phyloP scores from a whole-genome alignment of 2,113 vertebrate genomes.

The Gorsachius goisagi region DNA sequence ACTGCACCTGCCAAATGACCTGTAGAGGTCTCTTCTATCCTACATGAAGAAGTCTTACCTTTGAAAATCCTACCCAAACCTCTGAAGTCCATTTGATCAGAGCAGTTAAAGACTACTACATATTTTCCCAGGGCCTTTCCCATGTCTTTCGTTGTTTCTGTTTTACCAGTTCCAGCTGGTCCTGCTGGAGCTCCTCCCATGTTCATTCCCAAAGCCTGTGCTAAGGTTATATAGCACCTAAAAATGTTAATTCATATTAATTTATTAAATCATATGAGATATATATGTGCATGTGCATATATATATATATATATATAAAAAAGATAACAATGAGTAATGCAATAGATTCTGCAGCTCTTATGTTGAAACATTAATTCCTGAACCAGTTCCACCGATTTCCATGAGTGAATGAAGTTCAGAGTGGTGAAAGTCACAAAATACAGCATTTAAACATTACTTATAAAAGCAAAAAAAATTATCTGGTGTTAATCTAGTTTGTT shows the following conservation, averaged over 20 bases:
- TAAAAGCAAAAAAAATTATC: not conserved
- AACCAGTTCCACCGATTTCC: not conserved
- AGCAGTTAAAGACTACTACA: conserved; percentile 91
- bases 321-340: not conserved
- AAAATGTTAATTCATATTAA: conserved; percentile 6
- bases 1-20: not conserved
- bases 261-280: not conserved
- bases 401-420: not conserved
- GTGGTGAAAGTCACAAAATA: not conserved
- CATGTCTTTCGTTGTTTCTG: conserved; percentile 91
- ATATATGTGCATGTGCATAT: not conserved
- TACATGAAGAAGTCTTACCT: conserved; percentile 69
- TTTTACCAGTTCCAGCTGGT: conserved; percentile 91
- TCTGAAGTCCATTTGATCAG: conserved; percentile 91
- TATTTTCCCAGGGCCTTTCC: conserved; percentile 87
- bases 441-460: not conserved
- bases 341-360: not conserved
- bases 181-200: conserved; percentile 90
- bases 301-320: not conserved
- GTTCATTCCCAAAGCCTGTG: conserved; percentile 87
- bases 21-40: not conserved
- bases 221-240: conserved; percentile 89
- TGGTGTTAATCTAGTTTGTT: not conserved
- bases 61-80: conserved; percentile 91
- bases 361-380: not conserved